These are phyloP conservation scores for Melitaea athalia DNA, from an alignment of 2,888 invertebrate genomes.

Conservation along the genomic window DNA sequence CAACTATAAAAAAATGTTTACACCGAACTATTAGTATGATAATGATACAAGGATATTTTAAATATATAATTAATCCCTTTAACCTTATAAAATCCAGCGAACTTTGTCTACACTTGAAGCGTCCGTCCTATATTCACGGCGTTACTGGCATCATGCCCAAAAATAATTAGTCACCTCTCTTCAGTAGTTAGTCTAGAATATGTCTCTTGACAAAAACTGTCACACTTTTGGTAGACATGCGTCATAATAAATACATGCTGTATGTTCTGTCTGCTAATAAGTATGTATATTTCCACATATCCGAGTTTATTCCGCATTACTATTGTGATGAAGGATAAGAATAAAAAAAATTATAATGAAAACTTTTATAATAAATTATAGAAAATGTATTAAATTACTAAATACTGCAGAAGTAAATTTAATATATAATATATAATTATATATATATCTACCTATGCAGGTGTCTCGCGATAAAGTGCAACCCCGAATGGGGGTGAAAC, in stretches of 20 bases:
- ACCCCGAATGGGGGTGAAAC: too few relatives aligned
- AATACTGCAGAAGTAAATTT: too few relatives aligned
- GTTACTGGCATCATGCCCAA: constrained; percentile 67
- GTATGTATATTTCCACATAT: neutral
- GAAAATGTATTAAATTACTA: too few relatives aligned
- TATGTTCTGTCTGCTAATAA: constrained; percentile 10
- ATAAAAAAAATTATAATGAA: too few relatives aligned
- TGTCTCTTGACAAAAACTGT: constrained; percentile 56
- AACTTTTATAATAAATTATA: too few relatives aligned
- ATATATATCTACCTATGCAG: too few relatives aligned
- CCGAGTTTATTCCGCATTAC: too few relatives aligned
- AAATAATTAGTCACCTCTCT: constrained; percentile 75
- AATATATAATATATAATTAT: too few relatives aligned
- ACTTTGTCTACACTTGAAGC: constrained; percentile 34
- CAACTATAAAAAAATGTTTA: neutral
- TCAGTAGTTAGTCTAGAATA: constrained; percentile 57
- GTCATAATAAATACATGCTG: constrained; percentile 25
- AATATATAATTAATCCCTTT: neutral
- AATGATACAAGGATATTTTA: neutral
- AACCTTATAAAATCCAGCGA: constrained; percentile 39
- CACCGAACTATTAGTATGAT: neutral
- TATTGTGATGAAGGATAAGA: too few relatives aligned
- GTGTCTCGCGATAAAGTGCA: too few relatives aligned
- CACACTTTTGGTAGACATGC: constrained; percentile 42
- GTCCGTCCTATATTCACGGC: constrained; percentile 46